Conservation (phyloP, 1,140 invertebrate genomes). For the Drosophila neocordata region DNA sequence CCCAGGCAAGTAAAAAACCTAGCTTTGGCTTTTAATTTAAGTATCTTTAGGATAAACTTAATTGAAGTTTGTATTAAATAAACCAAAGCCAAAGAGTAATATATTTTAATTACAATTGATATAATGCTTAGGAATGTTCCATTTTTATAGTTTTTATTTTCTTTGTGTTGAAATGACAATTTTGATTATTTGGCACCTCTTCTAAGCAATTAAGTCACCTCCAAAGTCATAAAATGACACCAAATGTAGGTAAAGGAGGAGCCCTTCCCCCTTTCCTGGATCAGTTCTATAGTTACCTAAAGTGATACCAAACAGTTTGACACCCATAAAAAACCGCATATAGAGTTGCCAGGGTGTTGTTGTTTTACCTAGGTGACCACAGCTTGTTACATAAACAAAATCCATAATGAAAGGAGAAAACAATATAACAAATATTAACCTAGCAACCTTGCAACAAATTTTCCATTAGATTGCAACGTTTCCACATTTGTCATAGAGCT, state of each 20-base stretch:
- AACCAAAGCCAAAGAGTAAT: too few species aligned
- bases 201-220: not conserved
- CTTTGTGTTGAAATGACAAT: not conserved
- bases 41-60: too few species aligned
- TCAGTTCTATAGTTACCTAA: conserved; percentile 23
- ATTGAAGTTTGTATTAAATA: too few species aligned
- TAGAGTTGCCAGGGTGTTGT: conserved; percentile 36
- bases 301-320: conserved; percentile 45
- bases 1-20: too few species aligned
- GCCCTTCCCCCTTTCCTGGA: not conserved
- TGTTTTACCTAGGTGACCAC: conserved; percentile 55
- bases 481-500: conserved; percentile 1
- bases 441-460: conserved; percentile 22
- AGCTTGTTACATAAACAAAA: conserved; percentile 58
- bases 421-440: conserved; percentile 5
- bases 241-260: not conserved
- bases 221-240: conserved; percentile 27
- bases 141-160: too few species aligned
- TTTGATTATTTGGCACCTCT: not conserved
- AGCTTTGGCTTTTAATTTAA: too few species aligned
- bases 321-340: conserved; percentile 11
- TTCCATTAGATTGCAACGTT: not conserved
- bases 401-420: not conserved
- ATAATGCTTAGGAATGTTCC: too few species aligned
- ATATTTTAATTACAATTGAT: too few species aligned